These are phyloP conservation scores for Pogoniulus pusillus DNA, from an alignment of 2,797 vertebrate species.

Conservation along the genomic window DNA sequence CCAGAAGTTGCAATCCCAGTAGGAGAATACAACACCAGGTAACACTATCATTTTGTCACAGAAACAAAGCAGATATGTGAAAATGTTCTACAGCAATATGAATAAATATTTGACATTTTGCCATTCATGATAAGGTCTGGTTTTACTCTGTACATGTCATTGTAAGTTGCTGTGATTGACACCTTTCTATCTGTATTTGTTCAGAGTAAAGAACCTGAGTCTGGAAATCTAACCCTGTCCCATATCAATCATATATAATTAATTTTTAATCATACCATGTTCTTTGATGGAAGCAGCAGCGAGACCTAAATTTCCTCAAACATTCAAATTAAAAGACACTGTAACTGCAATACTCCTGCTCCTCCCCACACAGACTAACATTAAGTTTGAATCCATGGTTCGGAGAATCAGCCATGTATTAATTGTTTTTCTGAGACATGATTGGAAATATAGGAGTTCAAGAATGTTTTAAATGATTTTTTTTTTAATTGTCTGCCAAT, in stretches of 20 bases:
- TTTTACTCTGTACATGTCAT: not conserved
- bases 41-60: not conserved
- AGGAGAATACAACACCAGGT: not conserved
- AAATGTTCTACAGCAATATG: not conserved
- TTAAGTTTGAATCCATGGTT: not conserved
- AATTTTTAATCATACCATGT: not conserved
- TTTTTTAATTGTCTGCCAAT: no score
- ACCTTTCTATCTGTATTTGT: not conserved
- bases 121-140: not conserved
- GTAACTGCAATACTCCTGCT: not conserved
- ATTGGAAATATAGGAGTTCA: not conserved
- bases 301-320: not conserved
- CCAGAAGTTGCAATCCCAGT: not conserved
- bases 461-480: not conserved
- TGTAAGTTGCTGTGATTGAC: not conserved
- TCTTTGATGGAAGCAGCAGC: not conserved
- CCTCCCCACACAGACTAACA: not conserved
- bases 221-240: no score
- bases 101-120: not conserved
- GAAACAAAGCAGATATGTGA: not conserved
- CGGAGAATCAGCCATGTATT: not conserved
- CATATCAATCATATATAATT: not conserved
- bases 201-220: not conserved
- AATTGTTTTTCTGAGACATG: not conserved
- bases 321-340: not conserved